A percentile compares a stretch with the other conserved stretches of the same genome.
phyloP scores from a whole-genome alignment of 2,888 invertebrate genomes.

The Campoletis raptor region DNA sequence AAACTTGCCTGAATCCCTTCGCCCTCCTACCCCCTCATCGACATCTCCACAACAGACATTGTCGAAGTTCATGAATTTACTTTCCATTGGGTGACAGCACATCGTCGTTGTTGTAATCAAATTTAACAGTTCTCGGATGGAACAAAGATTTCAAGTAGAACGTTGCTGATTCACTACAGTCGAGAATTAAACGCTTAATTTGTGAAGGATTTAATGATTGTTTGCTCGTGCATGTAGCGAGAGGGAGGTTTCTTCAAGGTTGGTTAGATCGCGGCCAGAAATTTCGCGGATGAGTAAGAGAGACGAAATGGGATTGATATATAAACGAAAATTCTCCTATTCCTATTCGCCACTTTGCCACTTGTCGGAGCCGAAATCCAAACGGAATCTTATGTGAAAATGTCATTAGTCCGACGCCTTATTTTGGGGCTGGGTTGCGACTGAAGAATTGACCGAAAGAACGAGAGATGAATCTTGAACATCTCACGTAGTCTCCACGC shows the following conservation, averaged over 20 bases:
- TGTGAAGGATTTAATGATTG: conserved; percentile 57
- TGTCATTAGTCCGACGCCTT: conserved; percentile 58
- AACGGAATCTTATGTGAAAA: conserved; percentile 65
- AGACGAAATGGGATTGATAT: background rate
- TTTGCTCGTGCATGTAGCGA: conserved; percentile 74
- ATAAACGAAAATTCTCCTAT: no score
- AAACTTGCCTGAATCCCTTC: background rate
- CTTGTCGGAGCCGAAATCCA: conserved; percentile 57
- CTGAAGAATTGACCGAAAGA: conserved; percentile 65
- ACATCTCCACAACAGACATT: background rate
- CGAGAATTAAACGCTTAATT: conserved; percentile 45
- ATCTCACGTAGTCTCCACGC: background rate
- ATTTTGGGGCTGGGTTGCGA: conserved; percentile 32
- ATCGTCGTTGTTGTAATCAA: background rate
- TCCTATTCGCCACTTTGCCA: conserved; percentile 44
- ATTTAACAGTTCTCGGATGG: background rate
- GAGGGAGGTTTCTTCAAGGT: conserved; percentile 17
- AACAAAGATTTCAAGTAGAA: conserved; percentile 7
- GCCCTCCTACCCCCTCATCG: background rate
- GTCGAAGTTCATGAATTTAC: background rate
- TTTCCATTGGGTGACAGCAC: background rate
- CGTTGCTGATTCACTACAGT: conserved; percentile 25
- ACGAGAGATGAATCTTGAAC: conserved; percentile 62
- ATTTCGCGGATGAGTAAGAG: conserved; percentile 2
- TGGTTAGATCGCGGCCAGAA: background rate